A percentile compares a stretch with the other conserved stretches of the same genome.
phyloP scores from a whole-genome alignment of 2,888 invertebrate genomes.

The Caenorhabditis virilis region DNA sequence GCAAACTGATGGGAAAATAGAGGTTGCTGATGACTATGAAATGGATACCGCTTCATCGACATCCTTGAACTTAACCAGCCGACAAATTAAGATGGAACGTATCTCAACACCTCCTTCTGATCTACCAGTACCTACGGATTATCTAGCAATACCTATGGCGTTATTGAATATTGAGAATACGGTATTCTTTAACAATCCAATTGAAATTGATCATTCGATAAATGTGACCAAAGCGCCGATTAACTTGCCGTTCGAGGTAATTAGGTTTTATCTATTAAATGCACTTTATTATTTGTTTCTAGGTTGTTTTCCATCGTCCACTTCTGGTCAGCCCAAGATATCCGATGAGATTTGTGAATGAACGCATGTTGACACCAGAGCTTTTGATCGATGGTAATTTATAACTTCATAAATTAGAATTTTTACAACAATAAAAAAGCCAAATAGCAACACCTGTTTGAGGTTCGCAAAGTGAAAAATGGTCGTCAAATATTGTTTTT shows the following conservation, averaged over 20 bases:
- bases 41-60: neutral
- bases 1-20: slow-evolving; percentile 20
- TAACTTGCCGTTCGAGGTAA: slow-evolving; percentile 42
- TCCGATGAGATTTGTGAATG: slow-evolving; percentile 44
- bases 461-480: too few species aligned
- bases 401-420: neutral
- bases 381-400: slow-evolving; percentile 45
- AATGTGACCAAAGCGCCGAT: slow-evolving; percentile 35
- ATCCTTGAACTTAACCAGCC: too few species aligned
- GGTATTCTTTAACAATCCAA: slow-evolving; percentile 41
- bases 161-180: slow-evolving; percentile 20
- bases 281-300: slow-evolving; percentile 2
- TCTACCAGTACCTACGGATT: slow-evolving; percentile 30
- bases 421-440: too few species aligned
- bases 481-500: too few species aligned
- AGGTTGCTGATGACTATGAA: slow-evolving; percentile 23
- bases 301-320: slow-evolving; percentile 47
- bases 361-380: slow-evolving; percentile 31
- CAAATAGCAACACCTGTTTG: too few species aligned
- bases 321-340: slow-evolving; percentile 44
- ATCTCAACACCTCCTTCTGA: slow-evolving; percentile 33
- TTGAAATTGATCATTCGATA: slow-evolving; percentile 39
- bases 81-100: slow-evolving; percentile 11
- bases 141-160: neutral
- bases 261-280: neutral